phyloP scores from a whole-genome alignment of 2,113 vertebrate species.

The Aphelocoma coerulescens region DNA sequence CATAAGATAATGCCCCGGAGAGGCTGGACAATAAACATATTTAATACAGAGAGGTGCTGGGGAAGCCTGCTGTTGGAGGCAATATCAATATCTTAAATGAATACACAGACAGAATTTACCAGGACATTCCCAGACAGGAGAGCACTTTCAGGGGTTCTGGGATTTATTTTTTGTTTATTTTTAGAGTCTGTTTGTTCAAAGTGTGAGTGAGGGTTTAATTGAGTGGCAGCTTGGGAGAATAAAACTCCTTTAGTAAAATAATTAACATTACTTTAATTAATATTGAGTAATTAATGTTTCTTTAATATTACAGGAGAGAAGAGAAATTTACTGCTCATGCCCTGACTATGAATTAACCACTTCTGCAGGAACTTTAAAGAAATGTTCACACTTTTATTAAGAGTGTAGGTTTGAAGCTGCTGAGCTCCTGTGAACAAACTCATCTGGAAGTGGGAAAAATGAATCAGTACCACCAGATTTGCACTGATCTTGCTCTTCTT shows the following conservation, averaged over 20 bases:
- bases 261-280: conserved; percentile 45
- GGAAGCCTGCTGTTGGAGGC: background rate
- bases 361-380: background rate
- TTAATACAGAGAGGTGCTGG: background rate
- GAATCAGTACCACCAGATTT: background rate
- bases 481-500: background rate
- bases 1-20: background rate
- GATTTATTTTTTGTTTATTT: conserved; percentile 14
- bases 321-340: background rate
- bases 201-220: background rate
- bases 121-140: background rate
- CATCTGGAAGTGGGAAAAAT: background rate
- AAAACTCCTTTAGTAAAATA: conserved; percentile 16
- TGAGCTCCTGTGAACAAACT: background rate
- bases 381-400: background rate
- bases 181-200: background rate
- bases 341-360: background rate
- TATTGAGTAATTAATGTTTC: conserved; percentile 41
- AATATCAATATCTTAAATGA: background rate
- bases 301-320: conserved; percentile 26
- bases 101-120: background rate
- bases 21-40: background rate
- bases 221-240: background rate
- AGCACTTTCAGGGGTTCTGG: background rate
- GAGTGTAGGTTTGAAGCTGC: background rate